A percentile compares a stretch with the other conserved stretches of the same genome.
These are phyloP conservation scores for Microtus ochrogaster DNA, from an alignment of 2,113 vertebrate genomes.

Conservation along the genomic window DNA sequence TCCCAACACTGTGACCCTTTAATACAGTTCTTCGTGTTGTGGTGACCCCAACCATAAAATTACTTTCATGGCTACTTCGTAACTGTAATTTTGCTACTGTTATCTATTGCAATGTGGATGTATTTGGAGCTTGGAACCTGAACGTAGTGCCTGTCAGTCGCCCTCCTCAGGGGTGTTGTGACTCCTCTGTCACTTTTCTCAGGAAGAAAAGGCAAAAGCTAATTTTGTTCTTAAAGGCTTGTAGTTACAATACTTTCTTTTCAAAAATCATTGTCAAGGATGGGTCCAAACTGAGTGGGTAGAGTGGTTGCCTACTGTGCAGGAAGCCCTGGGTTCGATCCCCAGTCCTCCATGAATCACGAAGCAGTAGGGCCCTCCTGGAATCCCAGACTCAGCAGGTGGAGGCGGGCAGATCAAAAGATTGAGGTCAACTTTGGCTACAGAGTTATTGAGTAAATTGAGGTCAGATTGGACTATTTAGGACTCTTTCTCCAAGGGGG, in stretches of 20 bases:
- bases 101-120: not conserved
- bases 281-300: not conserved
- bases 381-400: too few relatives aligned
- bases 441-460: not conserved
- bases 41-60: not conserved
- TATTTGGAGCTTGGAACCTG: not conserved
- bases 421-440: too few relatives aligned
- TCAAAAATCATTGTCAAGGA: not conserved
- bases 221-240: slow-evolving; percentile 29
- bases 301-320: not conserved
- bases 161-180: not conserved
- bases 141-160: not conserved
- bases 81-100: not conserved
- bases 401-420: too few relatives aligned
- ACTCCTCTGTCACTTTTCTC: not conserved
- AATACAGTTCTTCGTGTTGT: not conserved
- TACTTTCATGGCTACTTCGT: not conserved
- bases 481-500: not conserved
- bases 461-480: not conserved
- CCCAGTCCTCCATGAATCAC: not conserved
- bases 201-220: slow-evolving; percentile 7
- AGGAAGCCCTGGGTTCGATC: not conserved
- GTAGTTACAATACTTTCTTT: not conserved
- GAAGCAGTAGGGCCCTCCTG: fast-evolving
- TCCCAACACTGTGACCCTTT: not conserved